Evolutionary conservation across 2,113 vertebrate genomes (phyloP).

Genomic region (Monopterus albus): DNA sequence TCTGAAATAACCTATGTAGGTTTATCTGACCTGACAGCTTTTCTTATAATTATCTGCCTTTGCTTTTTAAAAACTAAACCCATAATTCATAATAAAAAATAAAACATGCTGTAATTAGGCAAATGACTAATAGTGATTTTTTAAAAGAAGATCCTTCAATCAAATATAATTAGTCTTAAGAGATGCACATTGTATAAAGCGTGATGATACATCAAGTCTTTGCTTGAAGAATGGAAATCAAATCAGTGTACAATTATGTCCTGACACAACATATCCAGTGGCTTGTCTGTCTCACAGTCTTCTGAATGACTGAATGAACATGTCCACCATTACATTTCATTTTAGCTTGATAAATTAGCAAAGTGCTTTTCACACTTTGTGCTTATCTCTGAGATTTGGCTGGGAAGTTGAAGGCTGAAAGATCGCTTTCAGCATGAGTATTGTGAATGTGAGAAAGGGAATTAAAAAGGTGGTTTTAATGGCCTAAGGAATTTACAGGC

Average conservation of each 20-base stretch:
- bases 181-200: background rate
- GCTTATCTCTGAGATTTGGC: conserved; percentile 39
- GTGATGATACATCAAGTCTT: background rate
- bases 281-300: background rate
- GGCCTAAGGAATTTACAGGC: conserved; percentile 81
- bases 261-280: background rate
- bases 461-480: conserved; percentile 83
- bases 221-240: background rate
- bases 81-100: too few species aligned
- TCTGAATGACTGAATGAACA: background rate
- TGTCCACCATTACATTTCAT: conserved; percentile 25
- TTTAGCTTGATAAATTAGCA: conserved; percentile 47
- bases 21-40: too few species aligned
- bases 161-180: too few species aligned
- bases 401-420: conserved; percentile 52
- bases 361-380: conserved; percentile 61
- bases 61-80: too few species aligned
- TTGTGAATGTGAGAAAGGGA: conserved; percentile 72
- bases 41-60: too few species aligned
- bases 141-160: too few species aligned
- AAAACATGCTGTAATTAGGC: too few species aligned
- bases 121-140: too few species aligned
- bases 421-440: conserved; percentile 78
- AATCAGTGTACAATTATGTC: background rate
- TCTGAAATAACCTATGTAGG: too few species aligned